A percentile compares a stretch with the other conserved stretches of the same genome.
Evolutionary conservation across 2,113 vertebrate genomes (phyloP).

Genomic region (Cervus canadensis): DNA sequence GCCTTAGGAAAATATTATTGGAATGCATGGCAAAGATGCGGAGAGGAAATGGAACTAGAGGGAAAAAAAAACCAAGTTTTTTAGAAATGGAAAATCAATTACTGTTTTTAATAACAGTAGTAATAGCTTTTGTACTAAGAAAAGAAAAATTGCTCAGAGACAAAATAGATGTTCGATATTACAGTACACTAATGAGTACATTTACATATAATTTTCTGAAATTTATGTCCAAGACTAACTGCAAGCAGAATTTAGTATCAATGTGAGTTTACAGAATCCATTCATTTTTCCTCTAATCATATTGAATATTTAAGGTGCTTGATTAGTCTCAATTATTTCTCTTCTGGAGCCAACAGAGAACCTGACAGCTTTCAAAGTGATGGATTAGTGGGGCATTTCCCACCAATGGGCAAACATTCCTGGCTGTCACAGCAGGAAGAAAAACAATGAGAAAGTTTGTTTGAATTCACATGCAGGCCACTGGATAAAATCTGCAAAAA

Average conservation of each 20-base stretch:
- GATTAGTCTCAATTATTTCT: constrained; percentile 49
- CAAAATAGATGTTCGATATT: constrained; percentile 70
- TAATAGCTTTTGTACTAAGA: constrained; percentile 65
- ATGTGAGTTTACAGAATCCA: constrained; percentile 68
- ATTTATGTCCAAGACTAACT: constrained; percentile 53
- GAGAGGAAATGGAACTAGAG: constrained; percentile 18
- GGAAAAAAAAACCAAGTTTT: not conserved
- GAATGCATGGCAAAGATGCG: constrained; percentile 42
- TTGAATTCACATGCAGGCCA: not conserved
- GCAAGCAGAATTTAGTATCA: constrained; percentile 68
- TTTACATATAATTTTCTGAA: constrained; percentile 80
- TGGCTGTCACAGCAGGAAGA: not conserved
- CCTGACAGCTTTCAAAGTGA: constrained; percentile 26
- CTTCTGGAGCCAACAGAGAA: constrained; percentile 26
- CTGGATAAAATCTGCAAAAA: constrained; percentile 40
- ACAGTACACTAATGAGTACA: constrained; percentile 76
- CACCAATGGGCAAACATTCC: constrained; percentile 46
- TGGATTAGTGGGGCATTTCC: constrained; percentile 49
- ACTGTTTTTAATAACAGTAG: constrained; percentile 73
- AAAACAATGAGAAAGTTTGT: constrained; percentile 41
- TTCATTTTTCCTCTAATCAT: constrained; percentile 63
- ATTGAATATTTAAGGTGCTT: constrained; percentile 64
- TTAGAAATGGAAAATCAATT: constrained; percentile 63
- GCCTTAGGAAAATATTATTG: constrained; percentile 47
- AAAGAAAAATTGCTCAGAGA: constrained; percentile 73